Percentiles rank a stretch among this genome's conserved stretches.
phyloP scores from a whole-genome alignment of 2,888 invertebrate species.

The Orthosia gothica region DNA sequence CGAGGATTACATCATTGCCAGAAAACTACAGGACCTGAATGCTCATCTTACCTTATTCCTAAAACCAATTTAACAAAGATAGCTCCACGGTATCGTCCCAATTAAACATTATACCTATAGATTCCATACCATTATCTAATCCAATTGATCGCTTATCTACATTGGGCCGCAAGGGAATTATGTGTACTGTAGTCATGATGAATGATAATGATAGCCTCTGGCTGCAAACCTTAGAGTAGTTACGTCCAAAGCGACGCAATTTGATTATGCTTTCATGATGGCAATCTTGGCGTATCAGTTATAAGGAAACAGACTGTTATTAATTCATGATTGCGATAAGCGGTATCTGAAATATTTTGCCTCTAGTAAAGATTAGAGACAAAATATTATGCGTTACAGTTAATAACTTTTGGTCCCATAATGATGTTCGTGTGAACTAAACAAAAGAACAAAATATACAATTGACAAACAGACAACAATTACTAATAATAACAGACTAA shows the following conservation, averaged over 20 bases:
- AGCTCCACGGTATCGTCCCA: background rate
- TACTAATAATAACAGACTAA: background rate
- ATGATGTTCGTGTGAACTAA: no score
- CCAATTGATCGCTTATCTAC: constrained; percentile 60
- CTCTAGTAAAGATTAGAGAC: no score
- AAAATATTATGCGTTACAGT: no score
- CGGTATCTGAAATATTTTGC: no score
- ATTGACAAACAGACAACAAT: background rate
- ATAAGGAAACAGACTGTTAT: no score
- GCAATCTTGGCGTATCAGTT: no score
- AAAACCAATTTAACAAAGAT: constrained; percentile 23
- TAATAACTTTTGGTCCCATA: no score
- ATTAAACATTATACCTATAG: constrained; percentile 7
- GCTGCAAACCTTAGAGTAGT: constrained; percentile 30
- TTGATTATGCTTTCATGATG: no score
- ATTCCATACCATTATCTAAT: constrained; percentile 48
- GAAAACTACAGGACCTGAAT: no score
- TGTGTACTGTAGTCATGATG: constrained; percentile 51
- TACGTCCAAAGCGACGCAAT: constrained; percentile 25
- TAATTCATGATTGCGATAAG: no score
- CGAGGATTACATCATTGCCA: no score
- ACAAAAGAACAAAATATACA: no score
- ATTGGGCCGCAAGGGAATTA: constrained; percentile 58
- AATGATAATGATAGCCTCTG: constrained; percentile 46
- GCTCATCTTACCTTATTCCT: background rate